phyloP scores from a whole-genome alignment of 2,888 invertebrate species.

The Platycheirus rosarum region DNA sequence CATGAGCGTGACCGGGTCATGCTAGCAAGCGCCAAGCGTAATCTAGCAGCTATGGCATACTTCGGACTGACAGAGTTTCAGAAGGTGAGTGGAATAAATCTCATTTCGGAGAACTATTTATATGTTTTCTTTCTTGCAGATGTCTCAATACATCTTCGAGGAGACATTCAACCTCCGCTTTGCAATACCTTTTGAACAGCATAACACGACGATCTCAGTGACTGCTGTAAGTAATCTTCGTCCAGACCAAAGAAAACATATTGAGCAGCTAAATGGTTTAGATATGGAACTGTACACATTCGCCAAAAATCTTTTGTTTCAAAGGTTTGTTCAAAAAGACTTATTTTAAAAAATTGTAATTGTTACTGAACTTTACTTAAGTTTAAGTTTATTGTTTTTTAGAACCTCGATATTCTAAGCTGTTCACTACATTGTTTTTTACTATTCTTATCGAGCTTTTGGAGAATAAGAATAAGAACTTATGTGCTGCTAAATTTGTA shows the following conservation, averaged over 20 bases:
- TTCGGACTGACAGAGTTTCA: constrained; percentile 98
- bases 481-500: too few species aligned
- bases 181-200: constrained; percentile 94
- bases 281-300: constrained; percentile 97
- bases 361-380: too few species aligned
- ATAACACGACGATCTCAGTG: constrained; percentile 94
- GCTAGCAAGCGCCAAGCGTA: constrained; percentile 97
- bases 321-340: constrained; percentile 83
- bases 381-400: too few species aligned
- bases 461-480: too few species aligned
- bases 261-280: constrained; percentile 91
- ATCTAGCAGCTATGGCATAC: constrained; percentile 97
- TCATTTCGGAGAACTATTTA: background rate
- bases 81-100: constrained; percentile 82
- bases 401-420: too few species aligned
- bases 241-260: constrained; percentile 88
- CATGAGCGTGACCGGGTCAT: constrained; percentile 92
- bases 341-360: too few species aligned
- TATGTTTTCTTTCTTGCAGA: constrained; percentile 82
- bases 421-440: too few species aligned
- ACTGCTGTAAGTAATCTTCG: constrained; percentile 91
- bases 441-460: too few species aligned
- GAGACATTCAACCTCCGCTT: constrained; percentile 96
- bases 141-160: constrained; percentile 96
- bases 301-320: constrained; percentile 93